Percentiles rank a stretch among this genome's conserved stretches.
Conservation (phyloP, 1,140 invertebrate species). For the Habropoda laboriosa region DNA sequence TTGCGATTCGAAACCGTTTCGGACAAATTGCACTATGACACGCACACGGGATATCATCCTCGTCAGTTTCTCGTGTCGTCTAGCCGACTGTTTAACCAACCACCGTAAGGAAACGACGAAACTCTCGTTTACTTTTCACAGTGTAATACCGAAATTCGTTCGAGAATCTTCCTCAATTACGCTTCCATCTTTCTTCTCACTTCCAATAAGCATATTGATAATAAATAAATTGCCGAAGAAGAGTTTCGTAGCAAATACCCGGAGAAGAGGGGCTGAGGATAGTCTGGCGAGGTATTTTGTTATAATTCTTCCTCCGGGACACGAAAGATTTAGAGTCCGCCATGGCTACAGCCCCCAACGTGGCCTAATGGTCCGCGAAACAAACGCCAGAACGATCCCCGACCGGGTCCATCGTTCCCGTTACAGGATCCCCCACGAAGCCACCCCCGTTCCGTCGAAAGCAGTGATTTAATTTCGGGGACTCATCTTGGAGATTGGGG, state of each 20-base stretch:
- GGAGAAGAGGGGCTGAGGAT: neutral
- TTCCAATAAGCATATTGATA: no score
- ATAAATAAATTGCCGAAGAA: no score
- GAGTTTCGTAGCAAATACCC: no score
- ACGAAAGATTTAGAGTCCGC: slow-evolving; percentile 35
- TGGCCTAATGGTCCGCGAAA: slow-evolving; percentile 73
- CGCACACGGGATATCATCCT: slow-evolving; percentile 40
- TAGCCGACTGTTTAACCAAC: no score
- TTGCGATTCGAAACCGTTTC: slow-evolving; percentile 58
- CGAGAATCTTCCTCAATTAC: no score
- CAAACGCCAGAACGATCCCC: slow-evolving; percentile 72
- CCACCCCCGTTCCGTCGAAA: slow-evolving; percentile 59
- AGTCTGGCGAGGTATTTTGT: neutral
- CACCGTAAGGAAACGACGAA: neutral
- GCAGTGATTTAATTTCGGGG: slow-evolving; percentile 74
- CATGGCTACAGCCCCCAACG: slow-evolving; percentile 55
- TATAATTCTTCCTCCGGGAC: neutral
- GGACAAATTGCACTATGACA: slow-evolving; percentile 63
- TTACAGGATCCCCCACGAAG: slow-evolving; percentile 13
- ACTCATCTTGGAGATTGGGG: slow-evolving; percentile 76
- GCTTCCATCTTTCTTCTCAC: no score
- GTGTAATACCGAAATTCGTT: no score
- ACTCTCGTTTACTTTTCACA: neutral
- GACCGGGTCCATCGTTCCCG: slow-evolving; percentile 48
- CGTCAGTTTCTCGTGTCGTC: slow-evolving; percentile 4